phyloP scores from a whole-genome alignment of 1,140 invertebrate genomes.

The Arctopsyche grandis region DNA sequence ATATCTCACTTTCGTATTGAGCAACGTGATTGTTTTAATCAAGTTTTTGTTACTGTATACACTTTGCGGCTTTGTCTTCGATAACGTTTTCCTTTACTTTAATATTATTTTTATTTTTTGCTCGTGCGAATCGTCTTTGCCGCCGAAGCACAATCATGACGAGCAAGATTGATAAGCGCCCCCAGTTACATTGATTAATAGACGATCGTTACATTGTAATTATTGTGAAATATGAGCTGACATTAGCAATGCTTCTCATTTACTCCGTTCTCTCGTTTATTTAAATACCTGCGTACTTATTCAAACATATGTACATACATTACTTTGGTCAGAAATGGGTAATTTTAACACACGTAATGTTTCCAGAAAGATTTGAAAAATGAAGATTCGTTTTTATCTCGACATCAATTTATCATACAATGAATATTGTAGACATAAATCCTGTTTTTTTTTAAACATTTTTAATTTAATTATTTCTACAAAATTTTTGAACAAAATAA shows the following conservation, averaged over 20 bases:
- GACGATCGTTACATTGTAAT: slow-evolving; percentile 41
- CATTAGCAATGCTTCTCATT: slow-evolving; percentile 23
- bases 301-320: background rate
- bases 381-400: too few relatives aligned
- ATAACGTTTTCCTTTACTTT: background rate
- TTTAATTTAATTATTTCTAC: too few relatives aligned
- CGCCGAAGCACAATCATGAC: slow-evolving; percentile 1
- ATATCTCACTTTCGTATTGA: slow-evolving; percentile 19
- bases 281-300: slow-evolving; percentile 1
- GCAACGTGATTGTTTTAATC: slow-evolving; percentile 23
- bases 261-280: slow-evolving; percentile 13
- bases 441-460: too few relatives aligned
- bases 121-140: background rate
- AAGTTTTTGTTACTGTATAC: background rate
- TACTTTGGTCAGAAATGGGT: background rate
- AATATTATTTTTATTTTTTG: background rate
- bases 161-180: slow-evolving; percentile 33
- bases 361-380: too few relatives aligned
- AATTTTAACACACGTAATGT: background rate
- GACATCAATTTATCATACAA: too few relatives aligned
- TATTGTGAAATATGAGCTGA: slow-evolving; percentile 37
- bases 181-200: slow-evolving; percentile 37
- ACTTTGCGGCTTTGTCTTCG: background rate
- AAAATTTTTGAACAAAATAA: too few relatives aligned
- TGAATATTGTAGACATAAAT: too few relatives aligned